Evolutionary conservation across 2,797 vertebrate species (phyloP).

Genomic region (Myotis findleyi): DNA sequence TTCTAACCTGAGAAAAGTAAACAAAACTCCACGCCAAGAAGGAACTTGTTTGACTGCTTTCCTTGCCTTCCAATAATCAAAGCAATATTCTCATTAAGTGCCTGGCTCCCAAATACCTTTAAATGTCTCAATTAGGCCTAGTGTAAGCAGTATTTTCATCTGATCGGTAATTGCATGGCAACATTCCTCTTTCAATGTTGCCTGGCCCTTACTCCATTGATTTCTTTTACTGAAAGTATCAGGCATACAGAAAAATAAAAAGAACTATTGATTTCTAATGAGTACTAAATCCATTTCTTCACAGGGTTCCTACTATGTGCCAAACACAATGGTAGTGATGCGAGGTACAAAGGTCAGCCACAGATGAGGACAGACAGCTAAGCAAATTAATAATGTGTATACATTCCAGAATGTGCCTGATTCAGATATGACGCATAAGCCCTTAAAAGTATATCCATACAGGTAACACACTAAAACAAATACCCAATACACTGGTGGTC

Average conservation of each 20-base stretch:
- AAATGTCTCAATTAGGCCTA: background rate
- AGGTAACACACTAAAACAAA: background rate
- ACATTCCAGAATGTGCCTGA: background rate
- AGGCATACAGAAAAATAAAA: conserved; percentile 20
- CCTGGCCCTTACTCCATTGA: conserved; percentile 24
- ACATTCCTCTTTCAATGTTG: background rate
- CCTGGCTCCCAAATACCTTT: conserved; percentile 40
- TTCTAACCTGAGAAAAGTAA: conserved; percentile 70
- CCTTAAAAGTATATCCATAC: background rate
- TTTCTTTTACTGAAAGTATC: conserved; percentile 30
- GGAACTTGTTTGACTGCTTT: conserved; percentile 59
- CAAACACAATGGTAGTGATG: background rate
- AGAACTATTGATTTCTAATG: conserved; percentile 32
- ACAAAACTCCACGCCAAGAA: conserved; percentile 48
- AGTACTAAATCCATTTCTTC: conserved; percentile 12
- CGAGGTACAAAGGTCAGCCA: background rate
- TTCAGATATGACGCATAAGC: background rate
- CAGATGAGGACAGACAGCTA: background rate
- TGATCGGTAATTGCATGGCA: background rate
- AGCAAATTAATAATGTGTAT: background rate
- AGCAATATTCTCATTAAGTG: conserved; percentile 17
- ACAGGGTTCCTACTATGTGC: background rate
- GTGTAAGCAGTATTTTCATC: conserved; percentile 47
- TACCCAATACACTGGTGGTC: background rate
- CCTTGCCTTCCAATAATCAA: conserved; percentile 48